Percentiles rank a stretch among this genome's conserved stretches.
Conservation (phyloP, 1,140 invertebrate species). For the Aporrectodea caliginosa region DNA sequence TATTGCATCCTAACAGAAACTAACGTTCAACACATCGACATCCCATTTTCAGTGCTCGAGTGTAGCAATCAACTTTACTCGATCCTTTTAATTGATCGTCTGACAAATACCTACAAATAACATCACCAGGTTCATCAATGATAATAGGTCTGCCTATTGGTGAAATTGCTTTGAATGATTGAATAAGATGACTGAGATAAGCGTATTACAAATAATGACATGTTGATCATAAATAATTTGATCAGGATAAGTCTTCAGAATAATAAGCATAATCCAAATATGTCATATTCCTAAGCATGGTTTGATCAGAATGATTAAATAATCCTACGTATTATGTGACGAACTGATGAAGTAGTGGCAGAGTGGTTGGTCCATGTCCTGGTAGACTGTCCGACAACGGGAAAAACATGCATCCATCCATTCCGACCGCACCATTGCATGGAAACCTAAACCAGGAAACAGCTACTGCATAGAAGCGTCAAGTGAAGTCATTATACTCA, state of each 20-base stretch:
- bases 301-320: background rate
- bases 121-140: background rate
- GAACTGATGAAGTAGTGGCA: conserved; percentile 65
- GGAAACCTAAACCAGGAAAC: too few relatives aligned
- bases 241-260: background rate
- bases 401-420: conserved; percentile 98
- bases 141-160: background rate
- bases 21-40: background rate
- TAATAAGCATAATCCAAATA: too few relatives aligned
- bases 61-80: background rate
- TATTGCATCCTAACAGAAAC: background rate
- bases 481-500: background rate
- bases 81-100: background rate
- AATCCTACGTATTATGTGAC: conserved; percentile 65
- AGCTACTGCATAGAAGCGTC: background rate
- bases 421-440: conserved; percentile 96
- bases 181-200: background rate
- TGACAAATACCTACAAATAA: background rate
- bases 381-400: conserved; percentile 77
- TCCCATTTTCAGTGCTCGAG: background rate
- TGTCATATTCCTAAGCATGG: background rate
- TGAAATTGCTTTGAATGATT: background rate
- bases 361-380: conserved; percentile 65
- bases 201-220: background rate
- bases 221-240: too few relatives aligned